Percentiles rank a stretch among this genome's conserved stretches.
These are phyloP conservation scores for Stomorhina lunata DNA, from an alignment of 2,888 invertebrate genomes.

Conservation along the genomic window DNA sequence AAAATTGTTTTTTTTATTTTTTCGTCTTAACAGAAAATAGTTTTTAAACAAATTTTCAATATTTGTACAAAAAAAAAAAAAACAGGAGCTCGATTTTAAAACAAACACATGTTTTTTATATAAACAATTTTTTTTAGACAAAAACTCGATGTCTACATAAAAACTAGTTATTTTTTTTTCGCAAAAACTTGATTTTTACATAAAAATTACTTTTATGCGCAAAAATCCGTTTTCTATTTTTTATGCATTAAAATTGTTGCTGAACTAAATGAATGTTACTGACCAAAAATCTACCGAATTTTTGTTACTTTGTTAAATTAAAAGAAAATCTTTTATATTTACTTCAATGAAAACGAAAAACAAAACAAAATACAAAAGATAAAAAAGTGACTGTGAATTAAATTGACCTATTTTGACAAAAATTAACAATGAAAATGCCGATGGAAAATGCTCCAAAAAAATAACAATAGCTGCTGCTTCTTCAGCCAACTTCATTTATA, in stretches of 20 bases:
- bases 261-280: conserved; percentile 11
- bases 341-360: background rate
- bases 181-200: no score
- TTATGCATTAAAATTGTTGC: background rate
- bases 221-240: background rate
- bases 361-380: background rate
- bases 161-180: no score
- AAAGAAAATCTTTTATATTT: no score
- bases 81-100: no score
- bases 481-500: background rate
- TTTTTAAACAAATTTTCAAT: no score
- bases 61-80: no score
- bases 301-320: no score
- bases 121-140: no score
- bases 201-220: background rate
- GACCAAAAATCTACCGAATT: conserved; percentile 23
- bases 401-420: conserved; percentile 48
- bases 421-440: conserved; percentile 21
- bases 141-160: no score
- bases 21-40: no score
- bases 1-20: no score
- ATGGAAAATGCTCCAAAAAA: background rate
- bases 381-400: conserved; percentile 18
- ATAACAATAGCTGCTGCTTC: background rate
- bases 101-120: no score